Evolutionary conservation across 2,888 invertebrate genomes (phyloP), one percentile per base, ranked within the genome.

Genomic region (Baronia brevicornis): DNA sequence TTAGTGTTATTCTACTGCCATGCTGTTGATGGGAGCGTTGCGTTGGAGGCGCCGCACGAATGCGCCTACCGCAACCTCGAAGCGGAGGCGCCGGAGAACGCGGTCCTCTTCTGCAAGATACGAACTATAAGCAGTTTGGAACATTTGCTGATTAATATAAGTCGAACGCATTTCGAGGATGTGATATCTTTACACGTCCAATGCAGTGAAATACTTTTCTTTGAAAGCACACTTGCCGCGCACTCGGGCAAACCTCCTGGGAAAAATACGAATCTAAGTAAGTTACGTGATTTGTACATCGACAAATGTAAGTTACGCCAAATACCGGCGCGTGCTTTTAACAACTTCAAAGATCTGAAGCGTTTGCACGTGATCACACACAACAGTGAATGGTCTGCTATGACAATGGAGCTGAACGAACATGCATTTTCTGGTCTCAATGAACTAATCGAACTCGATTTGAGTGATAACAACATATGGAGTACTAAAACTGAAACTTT

Each of bases 391-490:
- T 92, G 92, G 92, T 90, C 91, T 10, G 88, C 90, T 17, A 90
- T 91, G 89, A 90, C 90, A 47, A 84, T 93, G 75, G 91, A 92
- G 51, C 64, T 93, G 33, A 87, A 90, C 54, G 85, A 89, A 27
- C 89, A 89, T 56, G 90, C 91, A 40, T 88, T 93, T 44, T 73
- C 88, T 37, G 88, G 91, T 17, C 74, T 93, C 51, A 86, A 87
- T 38, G 89, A 89, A 67, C 82, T 93, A 31, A 85, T 88, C 41
- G 86, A 86, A 53, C 84, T 93, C 46, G 88, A 92, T 69, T 73
- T 93, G 33, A 89, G 89, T 44, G 89, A 90, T 59, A 93, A 92
- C 77, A 91, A 92, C 63, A 89, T 93, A 40, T 91, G 92, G 91
- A 90, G 87, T 43, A 82, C 91, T 35, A 92, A 92, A 43, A 80